Evolutionary conservation across 2,113 vertebrate genomes (phyloP).

Genomic region (Scophthalmus maximus): DNA sequence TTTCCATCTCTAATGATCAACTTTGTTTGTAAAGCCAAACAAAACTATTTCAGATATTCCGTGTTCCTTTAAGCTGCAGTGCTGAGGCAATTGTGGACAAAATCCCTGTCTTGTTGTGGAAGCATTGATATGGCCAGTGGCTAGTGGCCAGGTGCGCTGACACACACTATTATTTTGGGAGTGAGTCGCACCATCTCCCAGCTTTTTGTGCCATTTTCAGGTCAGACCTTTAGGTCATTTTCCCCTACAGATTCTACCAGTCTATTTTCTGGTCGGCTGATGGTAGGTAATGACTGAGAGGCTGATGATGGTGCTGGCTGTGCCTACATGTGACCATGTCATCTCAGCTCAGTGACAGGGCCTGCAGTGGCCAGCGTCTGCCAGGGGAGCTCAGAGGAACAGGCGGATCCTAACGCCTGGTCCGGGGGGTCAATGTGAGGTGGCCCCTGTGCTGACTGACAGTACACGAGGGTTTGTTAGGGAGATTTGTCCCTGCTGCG

Average conservation of each 20-base stretch:
- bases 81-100: constrained; percentile 39
- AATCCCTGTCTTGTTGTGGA: constrained; percentile 55
- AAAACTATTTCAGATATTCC: constrained; percentile 50
- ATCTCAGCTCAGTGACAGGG: constrained; percentile 72
- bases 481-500: constrained; percentile 78
- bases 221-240: constrained; percentile 80
- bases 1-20: constrained; percentile 37
- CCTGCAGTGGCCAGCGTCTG: constrained; percentile 60
- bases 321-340: constrained; percentile 70
- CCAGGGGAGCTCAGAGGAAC: constrained; percentile 35
- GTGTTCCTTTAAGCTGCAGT: constrained; percentile 8
- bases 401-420: constrained; percentile 55
- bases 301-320: constrained; percentile 68
- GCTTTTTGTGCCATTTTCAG: constrained; percentile 81
- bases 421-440: constrained; percentile 77
- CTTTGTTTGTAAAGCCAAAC: constrained; percentile 41
- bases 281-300: constrained; percentile 81
- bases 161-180: constrained; percentile 78
- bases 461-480: constrained; percentile 83
- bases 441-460: constrained; percentile 76
- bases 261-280: constrained; percentile 73
- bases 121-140: constrained; percentile 65
- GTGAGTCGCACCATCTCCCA: constrained; percentile 62
- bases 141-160: constrained; percentile 75
- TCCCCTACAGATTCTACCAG: constrained; percentile 73